Evolutionary conservation across 2,797 vertebrate species (phyloP).

Genomic region (Myoxocephalus aenaeus): DNA sequence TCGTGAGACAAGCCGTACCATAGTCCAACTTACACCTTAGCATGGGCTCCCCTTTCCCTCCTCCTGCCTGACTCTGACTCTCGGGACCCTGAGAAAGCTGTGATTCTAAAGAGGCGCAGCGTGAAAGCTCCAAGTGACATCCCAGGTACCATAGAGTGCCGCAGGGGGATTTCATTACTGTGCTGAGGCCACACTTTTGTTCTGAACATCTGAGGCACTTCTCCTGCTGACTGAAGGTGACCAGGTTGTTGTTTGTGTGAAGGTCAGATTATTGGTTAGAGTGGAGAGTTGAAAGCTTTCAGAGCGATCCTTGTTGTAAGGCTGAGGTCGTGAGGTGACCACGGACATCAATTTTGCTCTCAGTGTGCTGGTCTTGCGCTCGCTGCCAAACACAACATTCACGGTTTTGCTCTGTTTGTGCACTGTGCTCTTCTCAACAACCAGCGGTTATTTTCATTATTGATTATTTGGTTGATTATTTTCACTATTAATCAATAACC

Average conservation of each 20-base stretch:
- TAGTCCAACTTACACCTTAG: constrained; percentile 41
- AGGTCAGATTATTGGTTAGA: constrained; percentile 38
- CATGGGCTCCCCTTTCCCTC: constrained; percentile 32
- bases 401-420: constrained; percentile 9
- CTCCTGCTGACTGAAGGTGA: constrained; percentile 46
- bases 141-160: constrained; percentile 37
- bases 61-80: constrained; percentile 20
- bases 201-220: constrained; percentile 43
- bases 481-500: background rate
- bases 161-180: constrained; percentile 32
- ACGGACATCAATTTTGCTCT: constrained; percentile 29
- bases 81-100: constrained; percentile 31
- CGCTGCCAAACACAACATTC: background rate
- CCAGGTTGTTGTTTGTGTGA: constrained; percentile 28
- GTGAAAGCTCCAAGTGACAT: constrained; percentile 51
- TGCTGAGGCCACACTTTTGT: constrained; percentile 52
- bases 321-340: constrained; percentile 29
- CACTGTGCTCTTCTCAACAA: background rate
- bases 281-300: constrained; percentile 43
- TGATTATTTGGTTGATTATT: background rate
- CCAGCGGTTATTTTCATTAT: too few relatives aligned
- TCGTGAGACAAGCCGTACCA: constrained; percentile 28
- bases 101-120: constrained; percentile 22
- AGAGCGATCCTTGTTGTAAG: constrained; percentile 28
- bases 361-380: constrained; percentile 13